Evolutionary conservation across 2,113 vertebrate genomes (phyloP).

Genomic region (Brachyistius frenatus): DNA sequence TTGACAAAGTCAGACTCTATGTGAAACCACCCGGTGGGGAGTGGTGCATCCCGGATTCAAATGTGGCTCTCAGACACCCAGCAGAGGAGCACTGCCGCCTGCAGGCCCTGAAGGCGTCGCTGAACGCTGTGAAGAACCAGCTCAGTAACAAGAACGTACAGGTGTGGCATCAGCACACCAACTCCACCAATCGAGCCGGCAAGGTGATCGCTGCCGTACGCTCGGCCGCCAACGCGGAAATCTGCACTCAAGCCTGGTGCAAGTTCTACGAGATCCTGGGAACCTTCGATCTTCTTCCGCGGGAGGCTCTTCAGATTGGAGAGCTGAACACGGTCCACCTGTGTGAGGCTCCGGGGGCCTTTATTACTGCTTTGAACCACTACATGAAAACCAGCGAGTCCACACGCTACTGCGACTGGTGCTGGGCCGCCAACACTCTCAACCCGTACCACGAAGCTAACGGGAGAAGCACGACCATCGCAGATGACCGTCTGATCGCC

Average conservation of each 20-base stretch:
- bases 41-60: slow-evolving; percentile 89
- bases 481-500: slow-evolving; percentile 93
- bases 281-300: slow-evolving; percentile 86
- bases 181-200: slow-evolving; percentile 93
- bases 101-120: slow-evolving; percentile 87
- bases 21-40: slow-evolving; percentile 80
- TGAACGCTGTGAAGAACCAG: slow-evolving; percentile 93
- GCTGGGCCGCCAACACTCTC: slow-evolving; percentile 92
- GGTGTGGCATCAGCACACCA: slow-evolving; percentile 96
- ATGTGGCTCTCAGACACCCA: slow-evolving; percentile 76
- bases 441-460: slow-evolving; percentile 96
- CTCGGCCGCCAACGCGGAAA: slow-evolving; percentile 89
- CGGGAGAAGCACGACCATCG: slow-evolving; percentile 87
- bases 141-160: slow-evolving; percentile 94
- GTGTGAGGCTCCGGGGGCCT: slow-evolving; percentile 95
- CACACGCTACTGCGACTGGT: slow-evolving; percentile 89
- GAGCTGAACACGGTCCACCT: slow-evolving; percentile 92
- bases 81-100: slow-evolving; percentile 80
- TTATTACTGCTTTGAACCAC: slow-evolving; percentile 94
- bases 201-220: slow-evolving; percentile 88
- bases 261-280: slow-evolving; percentile 95
- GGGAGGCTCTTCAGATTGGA: slow-evolving; percentile 82
- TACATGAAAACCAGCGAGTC: slow-evolving; percentile 87
- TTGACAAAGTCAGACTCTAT: slow-evolving; percentile 88
- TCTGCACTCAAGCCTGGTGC: slow-evolving; percentile 97